Base-by-base conservation (phyloP, 2,113 vertebrate genomes). In the Falcunculus frontatus region DNA sequence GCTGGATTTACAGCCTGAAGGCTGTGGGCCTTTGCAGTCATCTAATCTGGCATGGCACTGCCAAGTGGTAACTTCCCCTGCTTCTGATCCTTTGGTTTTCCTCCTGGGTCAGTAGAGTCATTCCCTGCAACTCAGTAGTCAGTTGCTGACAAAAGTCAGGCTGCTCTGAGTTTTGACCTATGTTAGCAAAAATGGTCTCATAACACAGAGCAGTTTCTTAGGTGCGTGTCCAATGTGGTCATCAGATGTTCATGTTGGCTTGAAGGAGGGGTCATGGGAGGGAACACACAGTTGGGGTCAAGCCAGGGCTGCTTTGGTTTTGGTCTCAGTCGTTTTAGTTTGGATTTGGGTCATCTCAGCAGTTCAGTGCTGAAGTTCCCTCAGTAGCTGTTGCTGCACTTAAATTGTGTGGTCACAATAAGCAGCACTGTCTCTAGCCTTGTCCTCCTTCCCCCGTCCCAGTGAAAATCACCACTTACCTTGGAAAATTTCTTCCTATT, bases 391-490 rank as follows among this genome's bases (percentile, higher is more conserved):
- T 37, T 3, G 5, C 42, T 50, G 52, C 30, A 7, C 44, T 67
- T 46, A 6, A 56, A 3, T 14, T 49, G 23, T 70, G 49, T 33
- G 41, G 42, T 73, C n/a, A 3, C 21, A 23, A 4, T 13, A 41
- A 59, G 47, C 32, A 56, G 64, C 7, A 0, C 0, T 0, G 0
- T 8, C 62, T 81, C 19, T 80, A 4, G 23, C 5, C 2, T 77
- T 78, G 29, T 62, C 15, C 4, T 87, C 14, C 33, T 72, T 75
- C 22, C 27, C 9, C 6, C 13, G 65, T 33, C 27, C 7, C 25
- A 18, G n/a, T 44, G 26, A 49, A 72, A 83, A 76, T 52, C 16
- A n/a, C 9, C 20, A 33, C 20, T 57, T 37, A 11, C 30, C 30
- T 87, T 80, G 13, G 50, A 42, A 53, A 84, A 69, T 37, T n/a